A percentile compares a stretch with the other conserved stretches of the same genome.
Conservation (phyloP, 2,113 vertebrate genomes). For the Leucosticte australis region DNA sequence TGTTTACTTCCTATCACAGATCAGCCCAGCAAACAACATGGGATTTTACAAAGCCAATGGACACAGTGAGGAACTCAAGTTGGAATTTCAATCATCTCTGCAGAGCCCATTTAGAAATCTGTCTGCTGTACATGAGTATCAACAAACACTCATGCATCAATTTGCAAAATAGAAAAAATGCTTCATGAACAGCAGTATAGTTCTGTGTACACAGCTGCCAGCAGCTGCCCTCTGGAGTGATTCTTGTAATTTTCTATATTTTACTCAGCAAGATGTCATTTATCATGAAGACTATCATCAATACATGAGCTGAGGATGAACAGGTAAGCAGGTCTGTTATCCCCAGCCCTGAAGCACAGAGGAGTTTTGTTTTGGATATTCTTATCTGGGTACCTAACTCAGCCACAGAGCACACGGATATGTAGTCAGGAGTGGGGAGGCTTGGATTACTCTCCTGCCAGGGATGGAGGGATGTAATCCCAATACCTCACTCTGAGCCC, state of each 20-base stretch:
- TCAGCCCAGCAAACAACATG: not conserved
- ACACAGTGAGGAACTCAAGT: not conserved
- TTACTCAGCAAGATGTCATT: not conserved
- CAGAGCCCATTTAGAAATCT: not conserved
- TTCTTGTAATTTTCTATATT: not conserved
- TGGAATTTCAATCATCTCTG: not conserved
- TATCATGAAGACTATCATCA: not conserved
- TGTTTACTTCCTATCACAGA: not conserved
- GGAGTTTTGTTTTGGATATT: not conserved
- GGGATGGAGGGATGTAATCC: not conserved
- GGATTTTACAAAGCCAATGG: not conserved
- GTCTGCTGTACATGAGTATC: not conserved
- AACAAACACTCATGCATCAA: not conserved
- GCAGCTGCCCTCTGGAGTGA: not conserved
- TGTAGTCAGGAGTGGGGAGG: not conserved
- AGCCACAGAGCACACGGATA: fast-evolving
- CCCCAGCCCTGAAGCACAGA: not conserved
- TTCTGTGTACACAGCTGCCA: not conserved
- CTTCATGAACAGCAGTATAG: not conserved
- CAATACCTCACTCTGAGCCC: not conserved
- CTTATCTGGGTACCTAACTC: not conserved
- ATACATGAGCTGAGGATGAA: not conserved
- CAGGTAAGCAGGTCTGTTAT: not conserved
- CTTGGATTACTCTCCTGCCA: not conserved
- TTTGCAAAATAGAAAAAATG: not conserved